Base-by-base conservation (phyloP, 2,888 invertebrate species). In the Drosophila setosimentum region DNA sequence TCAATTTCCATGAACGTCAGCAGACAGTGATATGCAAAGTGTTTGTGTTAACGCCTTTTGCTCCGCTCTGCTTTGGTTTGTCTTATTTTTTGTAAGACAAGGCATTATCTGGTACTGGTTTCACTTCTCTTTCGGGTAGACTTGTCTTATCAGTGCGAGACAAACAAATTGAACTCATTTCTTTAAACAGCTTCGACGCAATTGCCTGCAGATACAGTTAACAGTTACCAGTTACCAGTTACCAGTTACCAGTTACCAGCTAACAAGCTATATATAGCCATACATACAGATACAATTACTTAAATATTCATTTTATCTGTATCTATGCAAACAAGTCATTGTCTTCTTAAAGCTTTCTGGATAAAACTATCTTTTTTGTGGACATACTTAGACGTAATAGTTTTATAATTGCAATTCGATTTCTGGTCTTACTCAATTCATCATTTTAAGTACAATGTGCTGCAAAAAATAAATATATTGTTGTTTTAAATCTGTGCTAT, bases 91-190 rank as follows among this genome's bases (percentile, higher is more conserved):
- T 27, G 49, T 64, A 50, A 40, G 54, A 35, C 18, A 18, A 48
- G 58, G 78, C 55, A 69, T 76, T 76, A 76, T 78, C 76, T 78
- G 60, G 18, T 30, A 21, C 27, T n/a, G 8, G 37, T 33, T 27
- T n/a, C 11, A 8, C 35, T 29, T 1, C 51, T 35, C 18, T 8
- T 24, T 21, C 0, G 45, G 45, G 62, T 4, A 16, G n/a, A 40
- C 66, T 70, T 59, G 73, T 73, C 78, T 80, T 85, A 86, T 87
- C 87, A 85, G 80, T n/a, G 33, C 35, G 48, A 45, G 61, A 61
- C 80, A 87, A 87, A 81, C 84, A 86, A 90, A 90, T 84, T 78
- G 87, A 79, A 86, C 88, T 88, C 78, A 80, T 87, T 89, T 91
- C 87, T 82, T 80, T 80, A 81, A 86, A 82, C 77, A 83, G 83